A percentile compares a stretch with the other conserved stretches of the same genome.
These are phyloP conservation scores for Tetranychus cinnabarinus DNA, from an alignment of 1,140 invertebrate genomes.

Conservation along the genomic window DNA sequence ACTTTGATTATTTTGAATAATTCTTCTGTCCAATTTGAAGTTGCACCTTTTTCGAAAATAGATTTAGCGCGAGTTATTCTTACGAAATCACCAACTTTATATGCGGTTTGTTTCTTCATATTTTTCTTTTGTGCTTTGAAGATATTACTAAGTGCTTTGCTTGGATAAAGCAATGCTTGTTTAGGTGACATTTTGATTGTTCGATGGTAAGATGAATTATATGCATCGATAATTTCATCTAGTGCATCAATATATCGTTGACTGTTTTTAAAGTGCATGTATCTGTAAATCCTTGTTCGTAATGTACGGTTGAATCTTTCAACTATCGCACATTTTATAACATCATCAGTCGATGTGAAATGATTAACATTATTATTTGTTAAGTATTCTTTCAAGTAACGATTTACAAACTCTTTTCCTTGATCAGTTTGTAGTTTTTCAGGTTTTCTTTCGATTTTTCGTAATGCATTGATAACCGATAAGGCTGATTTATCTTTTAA, in stretches of 20 bases:
- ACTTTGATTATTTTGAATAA: no score
- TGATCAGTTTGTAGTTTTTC: constrained; percentile 2
- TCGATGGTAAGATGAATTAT: constrained; percentile 9
- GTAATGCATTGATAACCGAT: no score
- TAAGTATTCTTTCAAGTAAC: constrained; percentile 16
- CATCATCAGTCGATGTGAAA: constrained; percentile 19
- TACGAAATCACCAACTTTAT: neutral
- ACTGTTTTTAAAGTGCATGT: neutral
- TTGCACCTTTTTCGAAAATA: neutral
- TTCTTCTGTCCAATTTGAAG: no score
- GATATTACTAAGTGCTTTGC: neutral
- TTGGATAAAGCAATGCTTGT: neutral
- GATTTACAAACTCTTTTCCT: constrained; percentile 7
- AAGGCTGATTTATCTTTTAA: no score
- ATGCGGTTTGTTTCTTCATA: neutral
- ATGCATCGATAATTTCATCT: constrained; percentile 10
- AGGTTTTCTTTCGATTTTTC: neutral
- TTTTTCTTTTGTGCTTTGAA: neutral
- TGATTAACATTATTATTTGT: constrained; percentile 19
- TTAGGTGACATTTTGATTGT: neutral
- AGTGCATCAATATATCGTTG: neutral
- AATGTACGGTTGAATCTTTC: constrained; percentile 25
- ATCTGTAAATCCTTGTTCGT: constrained; percentile 7
- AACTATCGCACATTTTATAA: constrained; percentile 22
- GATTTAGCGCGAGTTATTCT: neutral